A percentile compares a stretch with the other conserved stretches of the same genome.
phyloP scores from a whole-genome alignment of 2,888 invertebrate genomes.

The Pherbina coryleti region DNA sequence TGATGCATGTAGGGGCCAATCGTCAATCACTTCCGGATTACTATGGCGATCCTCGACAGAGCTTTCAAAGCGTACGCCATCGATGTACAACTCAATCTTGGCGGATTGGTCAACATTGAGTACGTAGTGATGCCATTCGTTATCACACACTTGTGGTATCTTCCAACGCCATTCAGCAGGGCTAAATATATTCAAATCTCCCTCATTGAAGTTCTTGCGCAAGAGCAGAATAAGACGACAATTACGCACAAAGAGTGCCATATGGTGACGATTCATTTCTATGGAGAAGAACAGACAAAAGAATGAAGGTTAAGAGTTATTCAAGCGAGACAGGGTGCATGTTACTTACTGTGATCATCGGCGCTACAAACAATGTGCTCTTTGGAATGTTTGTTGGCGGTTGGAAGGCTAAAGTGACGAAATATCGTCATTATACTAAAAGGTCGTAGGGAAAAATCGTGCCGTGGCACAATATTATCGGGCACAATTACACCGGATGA shows the following conservation, averaged over 20 bases:
- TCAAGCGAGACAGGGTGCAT: too few species aligned
- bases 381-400: conserved; percentile 89
- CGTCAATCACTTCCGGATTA: conserved; percentile 97
- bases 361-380: conserved; percentile 97
- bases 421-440: conserved; percentile 97
- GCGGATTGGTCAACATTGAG: conserved; percentile 90
- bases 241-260: conserved; percentile 96
- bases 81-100: conserved; percentile 88
- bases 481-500: conserved; percentile 90
- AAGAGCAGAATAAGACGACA: conserved; percentile 94
- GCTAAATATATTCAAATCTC: conserved; percentile 92
- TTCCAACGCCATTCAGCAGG: conserved; percentile 99
- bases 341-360: conserved; percentile 83
- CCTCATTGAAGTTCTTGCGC: conserved; percentile 90
- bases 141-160: conserved; percentile 94
- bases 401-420: conserved; percentile 85
- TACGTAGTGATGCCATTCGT: conserved; percentile 99
- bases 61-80: conserved; percentile 76
- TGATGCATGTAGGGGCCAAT: conserved; percentile 98
- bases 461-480: conserved; percentile 78
- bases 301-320: neutral
- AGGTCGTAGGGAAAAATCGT: conserved; percentile 76
- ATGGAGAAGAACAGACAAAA: neutral
- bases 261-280: conserved; percentile 98
- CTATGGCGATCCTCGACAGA: conserved; percentile 72